Percentiles rank a stretch among this genome's conserved stretches.
Evolutionary conservation across 2,113 vertebrate species (phyloP).

Genomic region (Scopus umbretta): DNA sequence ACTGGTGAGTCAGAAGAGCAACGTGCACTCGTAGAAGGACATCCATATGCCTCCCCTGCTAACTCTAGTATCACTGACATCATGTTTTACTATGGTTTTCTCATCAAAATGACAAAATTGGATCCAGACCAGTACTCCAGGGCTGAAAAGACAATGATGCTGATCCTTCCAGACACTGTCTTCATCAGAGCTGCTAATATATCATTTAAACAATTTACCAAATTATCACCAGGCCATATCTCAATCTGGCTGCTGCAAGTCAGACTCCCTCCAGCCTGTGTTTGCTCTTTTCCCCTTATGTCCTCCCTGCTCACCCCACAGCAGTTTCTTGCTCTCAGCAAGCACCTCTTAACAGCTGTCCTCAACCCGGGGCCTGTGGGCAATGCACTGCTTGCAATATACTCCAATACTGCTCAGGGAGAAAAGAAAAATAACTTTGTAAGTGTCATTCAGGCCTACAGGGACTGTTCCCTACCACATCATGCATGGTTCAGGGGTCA

Average conservation of each 20-base stretch:
- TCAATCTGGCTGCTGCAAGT: neutral
- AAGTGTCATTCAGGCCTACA: neutral
- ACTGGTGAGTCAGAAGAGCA: neutral
- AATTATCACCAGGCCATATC: neutral
- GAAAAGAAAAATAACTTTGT: neutral
- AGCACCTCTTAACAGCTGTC: neutral
- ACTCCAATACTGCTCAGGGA: neutral
- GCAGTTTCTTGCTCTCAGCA: neutral
- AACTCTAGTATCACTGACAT: neutral
- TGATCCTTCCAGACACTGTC: neutral
- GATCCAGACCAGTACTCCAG: neutral
- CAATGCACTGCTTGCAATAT: neutral
- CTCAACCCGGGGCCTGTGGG: neutral
- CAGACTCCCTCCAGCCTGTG: neutral
- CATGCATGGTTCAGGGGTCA: accelerated
- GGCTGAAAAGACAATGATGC: neutral
- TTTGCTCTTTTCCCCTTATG: neutral
- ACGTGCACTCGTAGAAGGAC: accelerated
- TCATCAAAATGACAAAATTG: neutral
- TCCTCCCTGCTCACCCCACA: neutral
- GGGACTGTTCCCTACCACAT: neutral
- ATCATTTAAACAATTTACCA: neutral
- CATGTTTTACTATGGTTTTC: neutral
- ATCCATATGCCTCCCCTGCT: neutral
- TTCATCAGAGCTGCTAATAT: neutral